phyloP scores from a whole-genome alignment of 1,140 invertebrate genomes.

The Magallana gigas region DNA sequence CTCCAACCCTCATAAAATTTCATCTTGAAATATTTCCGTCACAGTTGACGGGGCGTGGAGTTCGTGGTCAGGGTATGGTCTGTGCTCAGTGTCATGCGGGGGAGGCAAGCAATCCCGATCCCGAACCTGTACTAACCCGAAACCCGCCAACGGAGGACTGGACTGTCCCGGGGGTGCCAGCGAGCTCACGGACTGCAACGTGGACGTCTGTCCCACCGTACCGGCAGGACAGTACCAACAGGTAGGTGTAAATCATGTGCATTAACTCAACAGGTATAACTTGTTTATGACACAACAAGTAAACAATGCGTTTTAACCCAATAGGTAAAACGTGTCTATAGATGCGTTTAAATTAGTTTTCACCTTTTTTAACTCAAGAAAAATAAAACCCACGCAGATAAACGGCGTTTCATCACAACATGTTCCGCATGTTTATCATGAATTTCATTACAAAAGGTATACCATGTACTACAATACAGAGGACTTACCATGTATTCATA shows the following conservation, averaged over 20 bases:
- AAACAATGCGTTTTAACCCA: no score
- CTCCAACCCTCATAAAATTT: no score
- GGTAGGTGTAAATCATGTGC: background rate
- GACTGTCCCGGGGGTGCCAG: conserved; percentile 60
- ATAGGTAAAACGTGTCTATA: no score
- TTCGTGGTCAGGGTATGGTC: conserved; percentile 64
- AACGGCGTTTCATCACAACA: no score
- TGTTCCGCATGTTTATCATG: no score
- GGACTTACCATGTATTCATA: no score
- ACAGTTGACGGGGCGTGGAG: conserved; percentile 67
- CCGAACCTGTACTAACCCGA: conserved; percentile 56
- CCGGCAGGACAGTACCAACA: background rate
- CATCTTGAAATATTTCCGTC: background rate
- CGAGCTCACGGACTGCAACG: conserved; percentile 65
- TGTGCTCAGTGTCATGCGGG: conserved; percentile 66
- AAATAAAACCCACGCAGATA: no score
- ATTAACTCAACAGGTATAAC: background rate
- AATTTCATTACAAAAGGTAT: no score
- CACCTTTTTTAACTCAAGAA: no score
- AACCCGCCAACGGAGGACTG: conserved; percentile 63
- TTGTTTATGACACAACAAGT: no score
- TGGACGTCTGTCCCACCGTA: conserved; percentile 61
- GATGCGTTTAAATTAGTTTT: no score
- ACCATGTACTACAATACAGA: no score
- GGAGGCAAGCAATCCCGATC: conserved; percentile 56